A percentile compares a stretch with the other conserved stretches of the same genome.
These are phyloP conservation scores for Equus quagga DNA, from an alignment of 2,113 vertebrate genomes.

Conservation along the genomic window DNA sequence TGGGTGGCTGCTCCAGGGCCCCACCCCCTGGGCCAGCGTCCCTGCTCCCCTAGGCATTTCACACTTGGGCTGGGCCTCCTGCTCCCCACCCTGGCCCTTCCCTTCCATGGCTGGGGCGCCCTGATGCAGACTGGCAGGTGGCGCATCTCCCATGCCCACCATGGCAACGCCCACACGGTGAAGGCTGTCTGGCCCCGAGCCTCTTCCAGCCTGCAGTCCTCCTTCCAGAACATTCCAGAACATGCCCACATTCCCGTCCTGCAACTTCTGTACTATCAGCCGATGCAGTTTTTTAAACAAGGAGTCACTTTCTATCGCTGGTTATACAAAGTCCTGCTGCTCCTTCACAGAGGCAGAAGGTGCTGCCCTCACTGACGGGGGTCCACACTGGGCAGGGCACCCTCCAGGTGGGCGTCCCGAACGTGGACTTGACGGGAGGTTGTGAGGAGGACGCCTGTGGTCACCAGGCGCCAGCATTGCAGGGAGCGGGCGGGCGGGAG, in stretches of 20 bases:
- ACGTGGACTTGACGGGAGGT: neutral
- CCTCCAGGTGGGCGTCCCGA: neutral
- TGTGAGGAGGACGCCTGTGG: neutral
- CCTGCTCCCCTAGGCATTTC: neutral
- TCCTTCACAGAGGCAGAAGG: neutral
- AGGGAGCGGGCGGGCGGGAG: neutral
- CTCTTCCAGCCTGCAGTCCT: neutral
- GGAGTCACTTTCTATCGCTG: neutral
- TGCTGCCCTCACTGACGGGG: neutral
- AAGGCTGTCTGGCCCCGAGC: neutral
- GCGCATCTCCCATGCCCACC: accelerated
- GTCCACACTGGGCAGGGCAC: neutral
- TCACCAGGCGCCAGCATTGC: accelerated
- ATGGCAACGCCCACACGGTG: neutral
- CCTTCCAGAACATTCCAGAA: neutral
- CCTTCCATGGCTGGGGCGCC: neutral
- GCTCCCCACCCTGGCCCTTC: neutral
- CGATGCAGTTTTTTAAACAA: neutral
- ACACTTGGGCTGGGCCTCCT: neutral
- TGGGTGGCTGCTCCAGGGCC: neutral
- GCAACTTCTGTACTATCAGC: neutral
- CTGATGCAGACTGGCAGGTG: neutral
- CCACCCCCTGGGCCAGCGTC: too few relatives aligned
- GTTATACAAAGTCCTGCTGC: accelerated
- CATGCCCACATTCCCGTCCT: too few relatives aligned